Base-by-base conservation (phyloP, 2,113 vertebrate genomes). In the Myrmecophaga tridactyla region DNA sequence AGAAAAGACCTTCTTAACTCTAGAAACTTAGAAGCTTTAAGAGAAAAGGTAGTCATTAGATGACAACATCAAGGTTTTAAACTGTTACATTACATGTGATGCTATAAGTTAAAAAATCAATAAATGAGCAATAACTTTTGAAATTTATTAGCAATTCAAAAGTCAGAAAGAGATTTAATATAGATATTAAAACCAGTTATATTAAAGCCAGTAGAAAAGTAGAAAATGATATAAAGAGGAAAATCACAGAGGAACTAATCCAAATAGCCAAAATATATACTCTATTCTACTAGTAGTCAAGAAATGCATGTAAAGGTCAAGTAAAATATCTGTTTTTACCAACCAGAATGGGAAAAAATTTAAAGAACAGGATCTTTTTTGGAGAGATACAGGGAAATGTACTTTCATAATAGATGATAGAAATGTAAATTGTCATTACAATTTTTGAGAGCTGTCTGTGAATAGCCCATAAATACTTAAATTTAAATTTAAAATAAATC, bases 121-220 rank as follows among this genome's bases (percentile, higher is more conserved):
- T 36, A 72, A 7, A 23, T 78, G 67, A 53, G 18, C 4, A 84
- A 67, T 34, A 84, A 63, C 29, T 5, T 63, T 41, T 17, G 18
- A 43, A 23, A n/a, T 65, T n/a, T 36, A 34, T 48, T 67, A 48
- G 21, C 81, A 48, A 36, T 84, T n/a, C 23, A 67, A 27, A 80
- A 51, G 1, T 41, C 12, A 65, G 12, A 83, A 65, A 41, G 58
- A 85, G 7, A 11, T 34, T 86, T 76, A 41, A 43, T n/a, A 76
- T 76, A 29, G 85, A 23, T 51, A 31, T n/a, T 36, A 84, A 31
- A 84, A 67, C 85, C 72, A 67, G 31, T 56, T n/a, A n/a, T n/a
- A n/a, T n/a, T n/a, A n/a, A n/a, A n/a, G n/a, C n/a, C n/a, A 77
- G 36, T 77, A 56, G n/a, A 92, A 77, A 92, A 85, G 27, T 39